Conservation (phyloP, 2,113 vertebrate genomes). For the Thinocorus orbignyianus region DNA sequence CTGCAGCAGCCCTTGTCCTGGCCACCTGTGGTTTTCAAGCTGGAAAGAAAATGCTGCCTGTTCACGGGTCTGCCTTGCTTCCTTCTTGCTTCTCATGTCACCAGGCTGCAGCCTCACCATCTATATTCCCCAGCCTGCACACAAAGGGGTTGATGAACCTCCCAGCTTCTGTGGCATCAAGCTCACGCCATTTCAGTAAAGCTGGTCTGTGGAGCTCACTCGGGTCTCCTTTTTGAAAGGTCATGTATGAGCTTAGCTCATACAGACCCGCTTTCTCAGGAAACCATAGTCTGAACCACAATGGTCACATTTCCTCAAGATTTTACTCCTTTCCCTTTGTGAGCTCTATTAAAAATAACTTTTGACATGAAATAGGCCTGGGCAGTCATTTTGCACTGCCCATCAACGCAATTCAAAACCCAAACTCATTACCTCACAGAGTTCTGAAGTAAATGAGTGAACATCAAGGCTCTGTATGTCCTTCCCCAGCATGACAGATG, state of each 20-base stretch:
- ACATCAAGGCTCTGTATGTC: neutral
- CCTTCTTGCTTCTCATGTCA: neutral
- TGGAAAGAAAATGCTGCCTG: neutral
- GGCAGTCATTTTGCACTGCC: neutral
- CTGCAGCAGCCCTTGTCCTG: neutral
- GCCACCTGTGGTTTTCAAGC: neutral
- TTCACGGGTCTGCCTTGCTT: neutral
- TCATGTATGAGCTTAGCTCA: neutral
- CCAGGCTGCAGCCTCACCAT: neutral
- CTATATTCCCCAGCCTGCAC: accelerated
- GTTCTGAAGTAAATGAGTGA: neutral
- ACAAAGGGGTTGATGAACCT: neutral
- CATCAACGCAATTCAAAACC: neutral
- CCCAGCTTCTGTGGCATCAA: neutral
- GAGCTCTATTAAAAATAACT: conserved; percentile 56
- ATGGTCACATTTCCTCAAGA: neutral
- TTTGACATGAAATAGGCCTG: conserved; percentile 32
- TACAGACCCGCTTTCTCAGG: neutral
- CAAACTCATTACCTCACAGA: neutral
- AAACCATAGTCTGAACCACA: neutral
- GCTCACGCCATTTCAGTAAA: neutral
- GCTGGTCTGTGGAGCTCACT: neutral
- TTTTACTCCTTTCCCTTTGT: neutral
- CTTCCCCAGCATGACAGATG: neutral
- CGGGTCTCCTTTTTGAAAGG: neutral